A percentile compares a stretch with the other conserved stretches of the same genome.
phyloP scores from a whole-genome alignment of 1,140 invertebrate species.

The Charaxes varanes region DNA sequence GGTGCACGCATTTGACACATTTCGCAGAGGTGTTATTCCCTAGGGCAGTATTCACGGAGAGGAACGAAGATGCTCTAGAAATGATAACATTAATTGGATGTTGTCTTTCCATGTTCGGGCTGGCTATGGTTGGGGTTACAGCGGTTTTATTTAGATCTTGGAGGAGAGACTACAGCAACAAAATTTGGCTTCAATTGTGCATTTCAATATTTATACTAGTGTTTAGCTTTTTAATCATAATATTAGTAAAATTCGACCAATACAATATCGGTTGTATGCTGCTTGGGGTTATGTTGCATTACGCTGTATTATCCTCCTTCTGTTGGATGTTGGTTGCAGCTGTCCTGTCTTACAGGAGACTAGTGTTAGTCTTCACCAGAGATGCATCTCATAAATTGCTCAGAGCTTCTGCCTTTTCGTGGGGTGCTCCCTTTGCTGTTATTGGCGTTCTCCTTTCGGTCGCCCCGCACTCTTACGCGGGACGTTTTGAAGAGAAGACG shows the following conservation, averaged over 20 bases:
- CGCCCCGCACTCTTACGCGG: conserved; percentile 49
- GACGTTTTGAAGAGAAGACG: conserved; percentile 44
- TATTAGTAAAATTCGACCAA: conserved; percentile 42
- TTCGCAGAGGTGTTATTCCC: conserved; percentile 68
- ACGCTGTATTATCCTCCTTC: conserved; percentile 65
- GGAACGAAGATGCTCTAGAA: conserved; percentile 45
- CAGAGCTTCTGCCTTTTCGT: conserved; percentile 62
- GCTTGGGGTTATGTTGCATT: conserved; percentile 61
- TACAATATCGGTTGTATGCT: conserved; percentile 52
- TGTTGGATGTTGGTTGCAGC: conserved; percentile 74
- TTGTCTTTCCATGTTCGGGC: conserved; percentile 57
- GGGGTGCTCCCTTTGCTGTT: conserved; percentile 53
- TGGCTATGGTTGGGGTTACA: conserved; percentile 59
- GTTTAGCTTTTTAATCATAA: conserved; percentile 50
- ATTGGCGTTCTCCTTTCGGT: conserved; percentile 59
- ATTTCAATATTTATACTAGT: conserved; percentile 53
- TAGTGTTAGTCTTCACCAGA: conserved; percentile 63
- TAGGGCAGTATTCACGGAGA: conserved; percentile 39
- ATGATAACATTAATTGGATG: conserved; percentile 63
- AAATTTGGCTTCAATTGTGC: conserved; percentile 71
- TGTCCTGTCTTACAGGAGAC: conserved; percentile 60
- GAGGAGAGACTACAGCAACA: conserved; percentile 69
- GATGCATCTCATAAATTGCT: conserved; percentile 67
- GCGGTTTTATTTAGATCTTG: conserved; percentile 63
- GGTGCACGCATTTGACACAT: conserved; percentile 70